Evolutionary conservation across 1,140 invertebrate species (phyloP).

Genomic region (Cepaea nemoralis): DNA sequence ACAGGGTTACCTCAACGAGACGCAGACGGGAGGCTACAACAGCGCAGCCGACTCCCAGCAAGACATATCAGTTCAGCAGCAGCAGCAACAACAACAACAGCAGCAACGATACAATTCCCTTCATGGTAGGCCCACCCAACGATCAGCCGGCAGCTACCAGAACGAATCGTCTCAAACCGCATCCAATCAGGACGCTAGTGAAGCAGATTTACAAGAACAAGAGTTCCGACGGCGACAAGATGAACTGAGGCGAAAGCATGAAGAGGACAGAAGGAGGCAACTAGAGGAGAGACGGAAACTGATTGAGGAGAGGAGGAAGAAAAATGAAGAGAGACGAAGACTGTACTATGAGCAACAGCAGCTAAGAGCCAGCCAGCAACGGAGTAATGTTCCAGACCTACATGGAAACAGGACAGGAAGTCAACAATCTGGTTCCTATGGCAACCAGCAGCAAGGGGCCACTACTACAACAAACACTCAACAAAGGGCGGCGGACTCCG

Average conservation of each 20-base stretch:
- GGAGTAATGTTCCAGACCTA: neutral
- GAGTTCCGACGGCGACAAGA: slow-evolving; percentile 1
- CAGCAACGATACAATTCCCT: neutral
- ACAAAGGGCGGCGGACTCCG: neutral
- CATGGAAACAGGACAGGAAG: neutral
- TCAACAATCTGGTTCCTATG: neutral
- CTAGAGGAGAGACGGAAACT: neutral
- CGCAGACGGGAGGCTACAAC: neutral
- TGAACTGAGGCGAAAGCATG: slow-evolving; percentile 1
- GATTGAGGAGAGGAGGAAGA: slow-evolving; percentile 15
- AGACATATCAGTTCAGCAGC: neutral
- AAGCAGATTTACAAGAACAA: neutral
- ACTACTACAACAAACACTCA: neutral
- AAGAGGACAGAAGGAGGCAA: neutral
- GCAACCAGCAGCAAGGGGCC: neutral
- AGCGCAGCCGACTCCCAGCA: neutral
- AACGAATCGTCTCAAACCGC: neutral
- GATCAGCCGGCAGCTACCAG: neutral
- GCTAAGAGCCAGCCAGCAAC: neutral
- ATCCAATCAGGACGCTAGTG: neutral
- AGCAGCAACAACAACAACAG: neutral
- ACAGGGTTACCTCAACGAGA: neutral
- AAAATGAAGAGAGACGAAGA: slow-evolving; percentile 4
- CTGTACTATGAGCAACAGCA: slow-evolving; percentile 8
- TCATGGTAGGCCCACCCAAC: neutral